phyloP scores from a whole-genome alignment of 2,888 invertebrate species.

The Linyphia triangularis region DNA sequence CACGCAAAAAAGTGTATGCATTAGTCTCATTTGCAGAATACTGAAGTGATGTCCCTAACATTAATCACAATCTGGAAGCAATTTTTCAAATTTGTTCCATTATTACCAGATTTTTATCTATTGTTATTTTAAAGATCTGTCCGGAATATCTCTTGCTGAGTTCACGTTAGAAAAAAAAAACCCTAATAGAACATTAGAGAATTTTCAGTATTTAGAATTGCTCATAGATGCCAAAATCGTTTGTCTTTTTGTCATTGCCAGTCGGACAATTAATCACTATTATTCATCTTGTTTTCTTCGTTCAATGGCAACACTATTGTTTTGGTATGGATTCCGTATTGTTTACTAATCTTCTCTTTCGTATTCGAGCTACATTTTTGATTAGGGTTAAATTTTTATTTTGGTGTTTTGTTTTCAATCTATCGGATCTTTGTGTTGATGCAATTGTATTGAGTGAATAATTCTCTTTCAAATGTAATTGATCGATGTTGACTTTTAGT shows the following conservation, averaged over 20 bases:
- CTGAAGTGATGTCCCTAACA: too few relatives aligned
- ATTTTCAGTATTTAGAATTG: neutral
- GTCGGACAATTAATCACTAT: slow-evolving; percentile 3
- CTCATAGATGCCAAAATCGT: neutral
- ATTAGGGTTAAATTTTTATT: neutral
- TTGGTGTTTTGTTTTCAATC: neutral
- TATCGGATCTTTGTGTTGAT: neutral
- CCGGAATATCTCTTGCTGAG: neutral
- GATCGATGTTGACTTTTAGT: neutral
- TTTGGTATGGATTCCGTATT: neutral
- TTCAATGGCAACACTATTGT: neutral
- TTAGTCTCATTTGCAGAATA: too few relatives aligned
- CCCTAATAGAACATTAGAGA: neutral
- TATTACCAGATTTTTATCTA: neutral
- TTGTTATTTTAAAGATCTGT: neutral
- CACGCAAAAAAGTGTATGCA: too few relatives aligned
- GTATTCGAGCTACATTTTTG: neutral
- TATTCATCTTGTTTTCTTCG: neutral
- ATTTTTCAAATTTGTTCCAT: neutral
- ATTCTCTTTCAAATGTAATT: neutral
- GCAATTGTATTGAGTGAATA: neutral
- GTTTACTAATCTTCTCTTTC: neutral
- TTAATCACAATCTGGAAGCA: too few relatives aligned
- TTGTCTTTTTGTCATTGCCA: neutral
- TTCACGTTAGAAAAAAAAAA: neutral